Base-by-base conservation (phyloP, 2,113 vertebrate genomes). In the Megaceryle torquata region DNA sequence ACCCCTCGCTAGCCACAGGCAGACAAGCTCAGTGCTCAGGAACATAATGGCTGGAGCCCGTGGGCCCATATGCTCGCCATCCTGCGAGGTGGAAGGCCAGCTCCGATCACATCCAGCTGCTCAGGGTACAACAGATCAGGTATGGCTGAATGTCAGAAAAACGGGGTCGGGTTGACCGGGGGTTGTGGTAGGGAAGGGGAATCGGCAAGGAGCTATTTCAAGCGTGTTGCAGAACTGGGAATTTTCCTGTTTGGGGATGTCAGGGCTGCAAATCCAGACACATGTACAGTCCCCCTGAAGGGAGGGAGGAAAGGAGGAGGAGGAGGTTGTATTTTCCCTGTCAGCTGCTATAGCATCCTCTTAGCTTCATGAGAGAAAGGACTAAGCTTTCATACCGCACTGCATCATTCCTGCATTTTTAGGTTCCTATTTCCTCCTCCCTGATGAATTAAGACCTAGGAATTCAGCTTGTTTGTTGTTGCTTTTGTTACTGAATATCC, bases 401-500 rank as follows among this genome's bases (percentile, higher is more conserved):
- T 69, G 90, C 91, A 85, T 86, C 95, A 92, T 83, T 94, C 78
- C 93, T 72, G 54, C 61, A 37, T 83, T 95, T 95, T 92, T 89
- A 95, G 86, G 92, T 91, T 95, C 93, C 72, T 72, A 77, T 97
- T 96, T 95, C 88, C 70, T 84, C 87, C 80, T 76, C 81, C 79
- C 21, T 22, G 0, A 77, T 64, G 86, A 95, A 92, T 93, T 57
- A 93, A 96, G 91, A 88, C 83, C 91, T 75, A 76, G 79, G 96
- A 95, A 96, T 93, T 95, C 95, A 64, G 80, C 78, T 79, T 82
- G 91, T 97, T 97, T 97, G 96, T 93, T 96, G 91, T 93, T 89
- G 90, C 97, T 94, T 97, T 96, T 97, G 97, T 98, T 96, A 97
- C 78, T 86, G 94, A 97, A 97, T 98, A 98, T 85, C 97, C 97